These are phyloP conservation scores for Hirtodrosophila duncani DNA, from an alignment of 2,888 invertebrate species.

Conservation along the genomic window DNA sequence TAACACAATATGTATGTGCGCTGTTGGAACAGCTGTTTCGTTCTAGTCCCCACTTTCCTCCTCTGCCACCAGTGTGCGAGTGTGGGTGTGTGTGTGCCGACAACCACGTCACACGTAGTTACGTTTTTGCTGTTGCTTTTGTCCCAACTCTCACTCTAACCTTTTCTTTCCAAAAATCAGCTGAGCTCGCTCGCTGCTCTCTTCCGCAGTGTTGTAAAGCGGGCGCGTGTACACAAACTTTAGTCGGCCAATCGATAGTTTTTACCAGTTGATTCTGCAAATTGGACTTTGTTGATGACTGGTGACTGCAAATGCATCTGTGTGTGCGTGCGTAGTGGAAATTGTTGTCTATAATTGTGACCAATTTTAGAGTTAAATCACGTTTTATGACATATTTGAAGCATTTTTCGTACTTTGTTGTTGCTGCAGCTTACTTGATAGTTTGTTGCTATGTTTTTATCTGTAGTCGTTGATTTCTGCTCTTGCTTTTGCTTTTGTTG, in stretches of 20 bases:
- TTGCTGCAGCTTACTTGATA: conserved; percentile 15
- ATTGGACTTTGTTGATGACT: conserved; percentile 23
- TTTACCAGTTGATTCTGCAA: conserved; percentile 23
- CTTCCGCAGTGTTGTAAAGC: conserved; percentile 44
- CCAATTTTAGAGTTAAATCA: conserved; percentile 40
- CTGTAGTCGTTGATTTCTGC: conserved; percentile 19
- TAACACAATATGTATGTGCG: conserved; percentile 30
- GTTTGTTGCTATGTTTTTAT: conserved; percentile 33
- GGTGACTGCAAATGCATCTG: conserved; percentile 7
- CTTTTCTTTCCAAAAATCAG: conserved; percentile 45
- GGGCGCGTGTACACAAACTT: background rate
- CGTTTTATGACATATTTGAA: conserved; percentile 20
- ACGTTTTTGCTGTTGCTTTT: conserved; percentile 21
- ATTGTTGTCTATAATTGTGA: conserved; percentile 50
- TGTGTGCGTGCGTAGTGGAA: no score
- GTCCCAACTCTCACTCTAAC: conserved; percentile 28
- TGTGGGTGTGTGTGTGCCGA: conserved; percentile 32
- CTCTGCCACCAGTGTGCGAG: conserved; percentile 20
- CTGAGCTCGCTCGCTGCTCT: conserved; percentile 27
- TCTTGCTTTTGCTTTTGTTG: conserved; percentile 26
- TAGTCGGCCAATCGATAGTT: conserved; percentile 44
- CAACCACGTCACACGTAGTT: conserved; percentile 51
- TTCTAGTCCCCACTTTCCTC: conserved; percentile 4
- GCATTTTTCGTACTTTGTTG: conserved; percentile 37
- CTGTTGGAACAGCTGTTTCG: conserved; percentile 66